Percentiles rank a stretch among this genome's conserved stretches.
phyloP scores from a whole-genome alignment of 2,113 vertebrate species.

The Perognathus longimembris region DNA sequence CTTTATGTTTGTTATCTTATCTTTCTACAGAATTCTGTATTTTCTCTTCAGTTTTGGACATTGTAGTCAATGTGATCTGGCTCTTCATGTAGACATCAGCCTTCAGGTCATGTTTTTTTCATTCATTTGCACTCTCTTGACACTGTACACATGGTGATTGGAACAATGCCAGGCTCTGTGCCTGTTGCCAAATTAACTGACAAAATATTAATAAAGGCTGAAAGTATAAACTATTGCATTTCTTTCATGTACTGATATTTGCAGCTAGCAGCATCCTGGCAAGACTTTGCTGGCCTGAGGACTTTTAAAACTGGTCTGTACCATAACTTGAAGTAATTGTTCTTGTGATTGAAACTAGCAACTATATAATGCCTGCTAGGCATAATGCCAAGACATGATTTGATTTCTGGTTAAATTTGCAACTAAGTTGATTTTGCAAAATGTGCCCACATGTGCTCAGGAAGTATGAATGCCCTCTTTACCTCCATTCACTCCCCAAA shows the following conservation, averaged over 20 bases:
- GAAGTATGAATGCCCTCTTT: slow-evolving; percentile 23
- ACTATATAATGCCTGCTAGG: slow-evolving; percentile 78
- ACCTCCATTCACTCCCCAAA: slow-evolving; percentile 43
- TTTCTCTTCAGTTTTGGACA: background rate
- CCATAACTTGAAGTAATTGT: slow-evolving; percentile 72
- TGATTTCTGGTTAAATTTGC: slow-evolving; percentile 78
- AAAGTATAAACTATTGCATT: slow-evolving; percentile 54
- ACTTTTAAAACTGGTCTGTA: slow-evolving; percentile 71
- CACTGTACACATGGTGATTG: background rate
- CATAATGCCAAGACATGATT: slow-evolving; percentile 75
- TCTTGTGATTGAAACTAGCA: slow-evolving; percentile 78
- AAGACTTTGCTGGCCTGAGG: slow-evolving; percentile 68
- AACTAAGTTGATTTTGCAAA: slow-evolving; percentile 80
- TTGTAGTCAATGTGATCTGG: background rate
- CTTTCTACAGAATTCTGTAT: background rate
- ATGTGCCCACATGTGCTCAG: slow-evolving; percentile 69
- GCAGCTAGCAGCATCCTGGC: slow-evolving; percentile 36
- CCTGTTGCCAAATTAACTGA: slow-evolving; percentile 58
- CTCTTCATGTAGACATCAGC: no score
- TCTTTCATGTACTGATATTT: slow-evolving; percentile 60
- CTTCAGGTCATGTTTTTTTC: background rate
- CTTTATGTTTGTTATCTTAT: background rate
- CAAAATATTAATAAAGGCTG: slow-evolving; percentile 75
- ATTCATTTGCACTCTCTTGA: background rate
- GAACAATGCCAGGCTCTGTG: slow-evolving; percentile 35